phyloP scores from a whole-genome alignment of 2,888 invertebrate species.

The Anoplius nigerrimus region DNA sequence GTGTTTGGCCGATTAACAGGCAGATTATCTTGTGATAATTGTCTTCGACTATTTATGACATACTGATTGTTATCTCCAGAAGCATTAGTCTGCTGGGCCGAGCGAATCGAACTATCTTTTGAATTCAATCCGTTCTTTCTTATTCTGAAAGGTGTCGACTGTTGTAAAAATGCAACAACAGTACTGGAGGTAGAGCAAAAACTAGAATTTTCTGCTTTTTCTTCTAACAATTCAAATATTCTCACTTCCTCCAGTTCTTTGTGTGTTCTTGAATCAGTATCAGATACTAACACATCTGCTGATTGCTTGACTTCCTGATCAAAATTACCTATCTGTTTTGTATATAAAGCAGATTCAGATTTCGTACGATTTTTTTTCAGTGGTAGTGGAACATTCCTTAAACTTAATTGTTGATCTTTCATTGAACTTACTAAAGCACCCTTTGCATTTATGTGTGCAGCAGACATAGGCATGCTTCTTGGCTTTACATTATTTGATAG shows the following conservation, averaged over 20 bases:
- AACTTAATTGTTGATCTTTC: constrained; percentile 52
- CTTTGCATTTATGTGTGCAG: constrained; percentile 40
- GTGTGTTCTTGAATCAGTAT: constrained; percentile 68
- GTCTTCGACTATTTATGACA: neutral
- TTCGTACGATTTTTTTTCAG: constrained; percentile 51
- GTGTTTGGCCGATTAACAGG: neutral
- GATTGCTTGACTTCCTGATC: constrained; percentile 28
- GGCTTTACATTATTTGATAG: constrained; percentile 40
- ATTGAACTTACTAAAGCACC: constrained; percentile 24
- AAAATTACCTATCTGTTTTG: constrained; percentile 7
- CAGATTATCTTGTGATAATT: neutral
- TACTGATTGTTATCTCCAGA: neutral
- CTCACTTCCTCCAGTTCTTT: constrained; percentile 81
- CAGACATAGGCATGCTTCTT: constrained; percentile 21
- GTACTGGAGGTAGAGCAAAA: constrained; percentile 84
- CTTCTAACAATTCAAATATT: constrained; percentile 87
- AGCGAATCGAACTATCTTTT: neutral
- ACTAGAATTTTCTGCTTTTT: constrained; percentile 83
- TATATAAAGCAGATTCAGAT: constrained; percentile 40
- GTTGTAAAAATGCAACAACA: constrained; percentile 77
- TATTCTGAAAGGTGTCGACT: constrained; percentile 68
- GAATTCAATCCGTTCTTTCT: constrained; percentile 16
- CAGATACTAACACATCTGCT: constrained; percentile 59
- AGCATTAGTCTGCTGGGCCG: constrained; percentile 9
- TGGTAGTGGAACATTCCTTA: constrained; percentile 60